phyloP scores from a whole-genome alignment of 92 coral and sea anemone genomes.

The Montipora capitata region DNA sequence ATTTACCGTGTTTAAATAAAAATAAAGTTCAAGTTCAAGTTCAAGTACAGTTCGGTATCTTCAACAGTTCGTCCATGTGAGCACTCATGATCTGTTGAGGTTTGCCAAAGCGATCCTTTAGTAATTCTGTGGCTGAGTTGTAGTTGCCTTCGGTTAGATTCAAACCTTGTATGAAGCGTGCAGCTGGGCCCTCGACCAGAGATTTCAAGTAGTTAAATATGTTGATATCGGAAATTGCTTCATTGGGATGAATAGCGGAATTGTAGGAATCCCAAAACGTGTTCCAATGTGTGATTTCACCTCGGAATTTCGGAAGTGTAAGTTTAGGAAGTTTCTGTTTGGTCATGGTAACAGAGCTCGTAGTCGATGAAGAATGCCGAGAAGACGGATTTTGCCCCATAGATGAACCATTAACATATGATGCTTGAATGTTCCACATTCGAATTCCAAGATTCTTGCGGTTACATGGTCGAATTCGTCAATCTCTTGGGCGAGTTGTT shows the following conservation, averaged over 20 bases:
- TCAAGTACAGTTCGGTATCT: constrained; percentile 47
- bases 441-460: too few species aligned
- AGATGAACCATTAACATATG: too few species aligned
- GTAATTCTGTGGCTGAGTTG: constrained; percentile 11
- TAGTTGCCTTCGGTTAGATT: constrained; percentile 7
- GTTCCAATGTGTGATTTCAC: constrained; percentile 58
- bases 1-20: too few species aligned
- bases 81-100: constrained; percentile 49
- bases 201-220: constrained; percentile 45
- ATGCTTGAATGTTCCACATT: too few species aligned
- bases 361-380: too few species aligned
- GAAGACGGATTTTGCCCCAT: too few species aligned
- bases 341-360: too few species aligned
- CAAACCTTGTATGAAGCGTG: constrained; percentile 43
- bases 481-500: too few species aligned
- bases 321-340: too few species aligned
- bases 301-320: too few species aligned
- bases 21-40: too few species aligned
- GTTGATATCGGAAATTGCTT: constrained; percentile 29
- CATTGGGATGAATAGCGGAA: constrained; percentile 29
- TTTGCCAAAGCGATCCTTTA: background rate
- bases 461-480: too few species aligned
- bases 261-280: constrained; percentile 62
- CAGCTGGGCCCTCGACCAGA: background rate
- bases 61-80: constrained; percentile 70